These are phyloP conservation scores for Allygus modestus DNA, from an alignment of 2,888 invertebrate species.

Conservation along the genomic window DNA sequence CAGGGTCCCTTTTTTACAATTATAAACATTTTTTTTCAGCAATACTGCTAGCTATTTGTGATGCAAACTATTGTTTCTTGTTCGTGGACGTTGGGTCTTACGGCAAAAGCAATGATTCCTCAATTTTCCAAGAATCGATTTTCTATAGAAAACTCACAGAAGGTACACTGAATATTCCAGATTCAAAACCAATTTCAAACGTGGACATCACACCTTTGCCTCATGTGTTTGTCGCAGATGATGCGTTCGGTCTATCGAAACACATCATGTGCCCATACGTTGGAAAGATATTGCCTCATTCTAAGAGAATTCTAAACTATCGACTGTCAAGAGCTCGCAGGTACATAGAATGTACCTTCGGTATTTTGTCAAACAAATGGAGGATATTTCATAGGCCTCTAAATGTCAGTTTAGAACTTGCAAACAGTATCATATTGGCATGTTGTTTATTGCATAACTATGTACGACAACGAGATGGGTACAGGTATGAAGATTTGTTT, in stretches of 20 bases:
- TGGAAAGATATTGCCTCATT: neutral
- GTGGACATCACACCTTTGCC: neutral
- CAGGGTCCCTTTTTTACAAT: slow-evolving; percentile 60
- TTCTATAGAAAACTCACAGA: slow-evolving; percentile 2
- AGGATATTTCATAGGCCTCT: slow-evolving; percentile 28
- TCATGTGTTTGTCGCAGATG: slow-evolving; percentile 28
- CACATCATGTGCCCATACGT: slow-evolving; percentile 39
- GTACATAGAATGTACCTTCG: no score
- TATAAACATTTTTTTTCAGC: slow-evolving; percentile 60
- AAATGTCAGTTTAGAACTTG: neutral
- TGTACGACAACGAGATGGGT: slow-evolving; percentile 26
- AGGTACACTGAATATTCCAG: slow-evolving; percentile 25
- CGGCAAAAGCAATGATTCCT: slow-evolving; percentile 42
- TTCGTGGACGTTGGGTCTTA: slow-evolving; percentile 36
- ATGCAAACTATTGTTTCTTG: no score
- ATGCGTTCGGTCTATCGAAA: slow-evolving; percentile 19
- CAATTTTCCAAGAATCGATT: slow-evolving; percentile 37
- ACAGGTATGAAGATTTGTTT: slow-evolving; percentile 13
- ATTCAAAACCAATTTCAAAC: neutral
- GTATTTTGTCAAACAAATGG: slow-evolving; percentile 37
- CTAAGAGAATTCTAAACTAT: slow-evolving; percentile 13
- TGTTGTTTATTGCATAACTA: slow-evolving; percentile 42
- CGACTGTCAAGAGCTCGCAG: slow-evolving; percentile 46
- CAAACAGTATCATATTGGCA: slow-evolving; percentile 20
- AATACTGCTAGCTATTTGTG: slow-evolving; percentile 59